phyloP scores from a whole-genome alignment of 2,113 vertebrate genomes.

The Lepisosteus oculatus region DNA sequence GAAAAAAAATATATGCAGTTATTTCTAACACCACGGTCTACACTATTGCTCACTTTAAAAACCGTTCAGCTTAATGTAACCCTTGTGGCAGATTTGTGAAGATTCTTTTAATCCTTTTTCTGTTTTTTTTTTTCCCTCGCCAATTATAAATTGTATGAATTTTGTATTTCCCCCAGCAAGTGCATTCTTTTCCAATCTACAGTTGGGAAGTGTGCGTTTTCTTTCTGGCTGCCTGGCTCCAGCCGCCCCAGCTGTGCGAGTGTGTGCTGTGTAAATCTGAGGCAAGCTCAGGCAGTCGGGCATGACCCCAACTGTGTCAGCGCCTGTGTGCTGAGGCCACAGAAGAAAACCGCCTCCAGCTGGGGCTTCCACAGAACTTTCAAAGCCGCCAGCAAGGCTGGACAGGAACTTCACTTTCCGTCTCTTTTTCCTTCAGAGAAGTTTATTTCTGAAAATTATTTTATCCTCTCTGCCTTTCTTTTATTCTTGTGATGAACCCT shows the following conservation, averaged over 20 bases:
- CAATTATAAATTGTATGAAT: conserved; percentile 62
- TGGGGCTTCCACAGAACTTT: conserved; percentile 44
- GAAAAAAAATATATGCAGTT: neutral
- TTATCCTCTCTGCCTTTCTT: neutral
- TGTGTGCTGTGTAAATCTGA: conserved; percentile 64
- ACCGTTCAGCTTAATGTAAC: conserved; percentile 43
- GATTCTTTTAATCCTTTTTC: conserved; percentile 51
- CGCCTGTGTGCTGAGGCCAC: conserved; percentile 59
- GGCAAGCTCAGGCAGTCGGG: conserved; percentile 64
- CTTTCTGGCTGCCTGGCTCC: conserved; percentile 65
- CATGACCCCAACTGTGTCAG: conserved; percentile 71
- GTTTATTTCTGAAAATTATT: too few relatives aligned
- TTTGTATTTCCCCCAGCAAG: conserved; percentile 44
- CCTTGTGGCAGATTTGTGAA: conserved; percentile 52
- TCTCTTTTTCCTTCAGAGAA: neutral
- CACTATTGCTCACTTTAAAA: conserved; percentile 33
- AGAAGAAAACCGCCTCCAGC: conserved; percentile 68
- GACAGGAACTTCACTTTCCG: conserved; percentile 47
- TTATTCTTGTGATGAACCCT: neutral
- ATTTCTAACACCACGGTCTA: conserved; percentile 17
- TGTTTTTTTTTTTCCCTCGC: conserved; percentile 29
- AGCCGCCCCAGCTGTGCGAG: conserved; percentile 61
- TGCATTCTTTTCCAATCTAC: conserved; percentile 47
- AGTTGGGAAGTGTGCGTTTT: conserved; percentile 40
- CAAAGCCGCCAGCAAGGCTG: conserved; percentile 56